Base-by-base conservation (phyloP, 2,888 invertebrate species). In the Myopa tessellatipennis region DNA sequence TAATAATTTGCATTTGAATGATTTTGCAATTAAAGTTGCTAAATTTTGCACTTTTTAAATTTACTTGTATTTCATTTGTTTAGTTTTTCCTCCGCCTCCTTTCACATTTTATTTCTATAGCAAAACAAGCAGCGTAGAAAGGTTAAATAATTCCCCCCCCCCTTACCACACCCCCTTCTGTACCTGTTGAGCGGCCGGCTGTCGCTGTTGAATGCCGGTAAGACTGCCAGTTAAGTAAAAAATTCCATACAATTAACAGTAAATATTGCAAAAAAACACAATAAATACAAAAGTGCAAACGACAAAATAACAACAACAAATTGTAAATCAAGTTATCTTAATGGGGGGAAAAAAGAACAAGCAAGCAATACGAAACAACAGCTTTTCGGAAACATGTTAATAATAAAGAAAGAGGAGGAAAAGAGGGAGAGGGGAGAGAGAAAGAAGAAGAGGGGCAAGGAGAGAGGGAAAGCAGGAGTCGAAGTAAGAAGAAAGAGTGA, bases 241-340 rank as follows among this genome's bases (percentile, higher is more conserved):
- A 72, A 63, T 68, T 26, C 1, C 36, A 5, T 14, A 18, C 14
- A 68, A 74, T 65, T 16, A 74, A 74, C 40, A 34, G 52, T 36
- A 55, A 74, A 74, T 16, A 74, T 67, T 67, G 67, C 52, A 55
- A 18, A 65, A 65, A 60, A n/a, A 78, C 72, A 58, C 52, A n/a
- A 58, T 38, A 38, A 68, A 77, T 69, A 74, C 50, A 77, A n/a
- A 26, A 71, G 60, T 58, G 52, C 55, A 77, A 77, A 63, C 73
- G 74, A 75, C 68, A 76, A 65, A 52, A 77, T 26, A 61, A 73
- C 40, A 77, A 78, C 68, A 67, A 63, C 10, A 10, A 61, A 61
- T 26, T 65, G 67, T 75, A 65, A 78, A 50, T 45, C 58, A 65
- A 45, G 36, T 65, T 65, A 65, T 65, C 38, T 65, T 10, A 14